Base-by-base conservation (phyloP, 37 sponge, comb jelly and placozoan species). In the Chondrilla cf. caribensis region DNA sequence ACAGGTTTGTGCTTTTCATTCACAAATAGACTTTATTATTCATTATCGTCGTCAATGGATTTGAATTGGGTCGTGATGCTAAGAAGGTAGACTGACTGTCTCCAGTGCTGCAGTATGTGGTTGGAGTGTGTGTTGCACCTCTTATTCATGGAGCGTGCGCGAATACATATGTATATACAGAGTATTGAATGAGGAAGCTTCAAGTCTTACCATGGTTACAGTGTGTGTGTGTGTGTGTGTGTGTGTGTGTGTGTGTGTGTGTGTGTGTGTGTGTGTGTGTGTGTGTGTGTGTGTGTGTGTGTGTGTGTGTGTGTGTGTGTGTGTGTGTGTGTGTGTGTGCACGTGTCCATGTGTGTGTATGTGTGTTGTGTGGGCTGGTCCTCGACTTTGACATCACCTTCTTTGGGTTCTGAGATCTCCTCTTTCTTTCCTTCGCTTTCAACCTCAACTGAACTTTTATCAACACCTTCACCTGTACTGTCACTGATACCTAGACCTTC, bases 401-500 rank as follows among this genome's bases (percentile, higher is more conserved):
- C 57, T 55, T 55, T 55, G 17, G 17, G 11, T 17, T 55, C 57
- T 55, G 57, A 55, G 57, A 11, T 55, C 57, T 55, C 57, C 57
- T 55, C 57, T 17, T 55, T 17, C 57, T 55, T 17, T 55, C 11
- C 57, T 17, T 19, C n/a, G n/a, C n/a, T n/a, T n/a, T n/a, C n/a
- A n/a, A 1, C 24, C 41, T 38, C 44, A 73, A 2, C 0, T 17
- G 40, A 5, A 8, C 44, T 24, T 19, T 42, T 25, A 21, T 73
- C 21, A 3, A 21, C 18, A 37, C 15, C 43, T 38, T 37, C 24
- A 1, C 2, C 76, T 25, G 7, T 43, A 14, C 25, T 73, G 24
- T 40, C 43, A 3, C 9, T 40, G 25, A 94, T 59, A 39, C 93
- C 95, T 31, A 92, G 59, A 1, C 84, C 47, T 18, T 86, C 87